phyloP scores from a whole-genome alignment of 1,140 invertebrate genomes.

The Calycopis cecrops region DNA sequence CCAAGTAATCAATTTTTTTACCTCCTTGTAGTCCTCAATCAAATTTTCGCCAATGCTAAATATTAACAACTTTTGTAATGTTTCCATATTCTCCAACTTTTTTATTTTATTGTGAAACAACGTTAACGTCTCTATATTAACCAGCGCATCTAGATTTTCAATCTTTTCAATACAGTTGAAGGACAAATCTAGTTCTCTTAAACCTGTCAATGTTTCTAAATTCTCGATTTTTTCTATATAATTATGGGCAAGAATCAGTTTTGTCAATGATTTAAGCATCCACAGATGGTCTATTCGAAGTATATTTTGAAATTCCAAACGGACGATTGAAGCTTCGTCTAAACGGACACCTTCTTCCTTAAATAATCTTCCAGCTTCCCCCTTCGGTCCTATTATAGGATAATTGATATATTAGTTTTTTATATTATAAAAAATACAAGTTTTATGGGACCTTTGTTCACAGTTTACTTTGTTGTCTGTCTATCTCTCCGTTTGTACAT shows the following conservation, averaged over 20 bases:
- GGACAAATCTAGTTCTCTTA: constrained; percentile 84
- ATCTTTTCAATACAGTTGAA: constrained; percentile 91
- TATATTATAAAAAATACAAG: too few relatives aligned
- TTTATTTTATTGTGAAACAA: constrained; percentile 88
- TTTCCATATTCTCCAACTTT: constrained; percentile 84
- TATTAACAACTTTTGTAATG: constrained; percentile 82
- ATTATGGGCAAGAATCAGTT: too few relatives aligned
- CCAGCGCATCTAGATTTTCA: constrained; percentile 79
- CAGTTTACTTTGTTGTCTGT: too few relatives aligned
- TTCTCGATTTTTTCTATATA: constrained; percentile 95
- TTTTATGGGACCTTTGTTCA: too few relatives aligned
- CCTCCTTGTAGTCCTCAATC: constrained; percentile 83
- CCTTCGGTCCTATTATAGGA: constrained; percentile 60
- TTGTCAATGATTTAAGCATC: constrained; percentile 83
- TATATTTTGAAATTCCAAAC: constrained; percentile 88
- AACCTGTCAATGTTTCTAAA: constrained; percentile 80
- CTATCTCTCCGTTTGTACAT: too few relatives aligned
- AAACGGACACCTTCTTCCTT: constrained; percentile 79
- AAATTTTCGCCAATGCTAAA: constrained; percentile 90
- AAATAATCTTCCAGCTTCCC: constrained; percentile 77
- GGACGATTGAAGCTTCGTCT: constrained; percentile 77
- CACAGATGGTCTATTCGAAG: constrained; percentile 92
- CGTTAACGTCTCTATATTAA: constrained; percentile 84
- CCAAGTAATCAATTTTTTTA: too few relatives aligned
- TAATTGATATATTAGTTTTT: too few relatives aligned